Base-by-base conservation (phyloP, 2,797 vertebrate species). In the Lithobates sylvaticus region DNA sequence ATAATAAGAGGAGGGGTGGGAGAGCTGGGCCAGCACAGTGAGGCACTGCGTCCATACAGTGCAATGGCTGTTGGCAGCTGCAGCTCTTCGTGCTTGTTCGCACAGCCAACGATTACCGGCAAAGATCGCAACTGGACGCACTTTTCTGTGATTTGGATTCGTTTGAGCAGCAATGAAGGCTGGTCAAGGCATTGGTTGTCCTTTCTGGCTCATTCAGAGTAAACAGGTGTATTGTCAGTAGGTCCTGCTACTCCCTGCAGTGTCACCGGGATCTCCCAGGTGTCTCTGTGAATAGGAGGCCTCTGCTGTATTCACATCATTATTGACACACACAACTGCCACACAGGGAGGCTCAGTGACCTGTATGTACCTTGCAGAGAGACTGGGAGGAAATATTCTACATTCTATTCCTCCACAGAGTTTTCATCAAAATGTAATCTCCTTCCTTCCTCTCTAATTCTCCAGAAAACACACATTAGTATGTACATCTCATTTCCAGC, bases 401-500 rank as follows among this genome's bases (percentile, higher is more conserved):
- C 69, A 70, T 27, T 58, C 67, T 81, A 50, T 70, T 70, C 10
- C 13, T 2, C 1, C 47, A 27, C 58, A 26, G 23, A 27, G 34
- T 26, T 65, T 67, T 13, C 32, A 74, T 5, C 67, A 27, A 74
- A 68, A n/a, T 73, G 34, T 78, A 78, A 71, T 72, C 65, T 76
- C 27, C 72, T 86, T 86, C 84, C 84, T 86, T 86, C 84, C 84
- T 86, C 29, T 42, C 44, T 85, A 85, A 85, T 78, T 80, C 84
- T 36, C 83, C 50, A 71, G 23, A 84, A 73, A 58, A 84, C 54
- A 75, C 39, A 42, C 54, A 85, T 85, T 85, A 85, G 36, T 85
- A 85, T 85, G 84, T 74, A 74, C 84, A 85, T 85, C 76, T 78
- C 77, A 67, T 74, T 80, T 3, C 61, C 77, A 39, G 50, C 76